Base-by-base conservation (phyloP, 2,888 invertebrate species). In the Seira sanloemensis region DNA sequence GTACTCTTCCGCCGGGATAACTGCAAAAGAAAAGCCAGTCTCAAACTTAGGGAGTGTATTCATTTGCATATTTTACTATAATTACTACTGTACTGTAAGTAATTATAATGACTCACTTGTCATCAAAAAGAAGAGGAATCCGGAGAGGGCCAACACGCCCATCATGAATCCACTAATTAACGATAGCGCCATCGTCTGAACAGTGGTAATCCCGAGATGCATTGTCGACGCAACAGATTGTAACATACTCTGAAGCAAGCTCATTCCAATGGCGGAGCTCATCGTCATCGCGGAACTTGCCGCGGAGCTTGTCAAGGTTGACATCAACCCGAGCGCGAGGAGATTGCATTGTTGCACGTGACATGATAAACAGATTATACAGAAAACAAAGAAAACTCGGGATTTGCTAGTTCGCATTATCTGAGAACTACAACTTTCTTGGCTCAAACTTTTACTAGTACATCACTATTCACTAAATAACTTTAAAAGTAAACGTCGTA, bases 131-230 rank as follows among this genome's bases (percentile, higher is more conserved):
- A 83, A 2, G 1, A 86, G 66, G 27, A 83, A 76, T 1, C 72
- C 72, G 1, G 75, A 24, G 1, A 86, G 19, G 1, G 77, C 78
- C 9, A 86, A n/a, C 2, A 76, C 71, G 24, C 86, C 86, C 76
- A 86, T 75, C 0, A 83, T 66, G 54, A 86, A 83, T 25, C 86
- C 86, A 62, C 76, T 77, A 66, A 83, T 25, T 1, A 83, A 18
- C 4, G 72, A 18, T 25, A 78, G n/a, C 0, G 68, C n/a, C 76
- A 83, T 73, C 19, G 77, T 82, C 19, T 77, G 77, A 9, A 77
- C 7, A 0, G 73, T 72, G 12, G 73, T 26, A 69, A 83, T 66
- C 9, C 78, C 83, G 4, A 65, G 76, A 1, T 9, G 18, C 7
- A 77, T 5, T 0, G 76, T 67, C 9, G 77, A 67, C 21, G 58